phyloP scores from a whole-genome alignment of 1,140 invertebrate species.

The Solenopsis invicta region DNA sequence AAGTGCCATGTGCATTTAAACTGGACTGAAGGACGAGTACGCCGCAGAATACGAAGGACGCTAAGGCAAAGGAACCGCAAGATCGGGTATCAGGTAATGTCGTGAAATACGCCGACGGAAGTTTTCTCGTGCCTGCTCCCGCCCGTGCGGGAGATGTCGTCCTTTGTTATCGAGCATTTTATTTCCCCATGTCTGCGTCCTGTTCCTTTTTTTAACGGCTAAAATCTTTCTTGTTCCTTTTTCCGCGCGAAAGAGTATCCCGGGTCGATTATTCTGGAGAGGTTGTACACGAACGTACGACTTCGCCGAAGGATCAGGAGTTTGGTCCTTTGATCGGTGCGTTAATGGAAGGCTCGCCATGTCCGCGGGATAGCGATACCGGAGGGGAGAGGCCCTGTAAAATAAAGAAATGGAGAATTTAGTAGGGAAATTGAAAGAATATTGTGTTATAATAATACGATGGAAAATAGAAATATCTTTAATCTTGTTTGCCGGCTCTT shows the following conservation, averaged over 20 bases:
- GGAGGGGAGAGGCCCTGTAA: background rate
- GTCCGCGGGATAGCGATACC: slow-evolving; percentile 11
- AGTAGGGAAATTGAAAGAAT: background rate
- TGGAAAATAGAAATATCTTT: background rate
- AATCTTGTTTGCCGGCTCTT: background rate
- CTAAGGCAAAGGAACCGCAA: slow-evolving; percentile 7
- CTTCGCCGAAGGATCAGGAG: slow-evolving; percentile 42
- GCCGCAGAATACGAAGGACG: background rate
- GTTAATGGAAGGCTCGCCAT: slow-evolving; percentile 67
- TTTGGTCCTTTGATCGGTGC: slow-evolving; percentile 65
- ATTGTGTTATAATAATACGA: slow-evolving; percentile 9
- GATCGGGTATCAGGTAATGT: slow-evolving; percentile 13
- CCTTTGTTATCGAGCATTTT: slow-evolving; percentile 19
- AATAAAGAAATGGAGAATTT: background rate
- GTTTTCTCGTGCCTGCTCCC: slow-evolving; percentile 1
- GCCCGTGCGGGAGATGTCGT: background rate
- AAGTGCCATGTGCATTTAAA: background rate
- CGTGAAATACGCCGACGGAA: slow-evolving; percentile 4
- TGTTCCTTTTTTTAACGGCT: background rate
- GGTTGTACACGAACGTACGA: slow-evolving; percentile 20
- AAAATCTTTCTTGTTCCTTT: background rate
- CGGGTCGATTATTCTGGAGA: slow-evolving; percentile 9
- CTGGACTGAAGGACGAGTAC: background rate
- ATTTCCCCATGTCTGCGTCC: background rate
- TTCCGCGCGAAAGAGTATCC: background rate